Evolutionary conservation across 1,140 invertebrate species (phyloP), one percentile per base, ranked within the genome.

Genomic region (Bemisia tabaci): DNA sequence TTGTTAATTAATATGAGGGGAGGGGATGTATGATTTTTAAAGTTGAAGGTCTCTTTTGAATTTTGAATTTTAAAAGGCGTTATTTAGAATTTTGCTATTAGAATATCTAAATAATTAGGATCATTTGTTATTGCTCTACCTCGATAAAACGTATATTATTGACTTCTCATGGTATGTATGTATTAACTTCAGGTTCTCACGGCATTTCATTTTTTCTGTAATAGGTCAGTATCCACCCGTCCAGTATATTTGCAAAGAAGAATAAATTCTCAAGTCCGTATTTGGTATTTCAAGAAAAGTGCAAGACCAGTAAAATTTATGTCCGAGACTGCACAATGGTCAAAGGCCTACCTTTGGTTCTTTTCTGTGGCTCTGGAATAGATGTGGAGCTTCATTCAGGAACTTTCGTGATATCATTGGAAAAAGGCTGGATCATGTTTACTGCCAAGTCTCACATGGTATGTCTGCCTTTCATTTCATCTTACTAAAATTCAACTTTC

Each of bases 351-450:
- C 83, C 90, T 1, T 76, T 94, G n/a, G 82, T 93, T 2, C 76
- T 94, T 60, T 94, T 94, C 74, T 90, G 88, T 48, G 84, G 86
- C 39, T 83, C 83, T 71, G 83, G 83, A 71, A 77, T 92, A 24
- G 81, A 83, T 26, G 85, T 92, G 64, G 86, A 89, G 74, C 78
- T 90, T 1, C 83, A 89, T 65, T 83, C 83, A 70, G 89, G 86
- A 1, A 84, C 82, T 22, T 91, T 90, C 71, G 84, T 90, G 27
- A 78, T 92, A 22, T 84, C 87, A 0, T 74, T 94, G 21, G 89
- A 90, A 77, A 87, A 90, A 74, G 88, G 89, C 9, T 93, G 90
- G 90, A 91, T 93, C 33, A 83, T 87, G 72, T 87, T 93, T 72
- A 83, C 86, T 74, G 87, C 89, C 0, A 83, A 89, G 71, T 84